Evolutionary conservation across 2,797 vertebrate species (phyloP).

Genomic region (Notoglanidium macrostoma): DNA sequence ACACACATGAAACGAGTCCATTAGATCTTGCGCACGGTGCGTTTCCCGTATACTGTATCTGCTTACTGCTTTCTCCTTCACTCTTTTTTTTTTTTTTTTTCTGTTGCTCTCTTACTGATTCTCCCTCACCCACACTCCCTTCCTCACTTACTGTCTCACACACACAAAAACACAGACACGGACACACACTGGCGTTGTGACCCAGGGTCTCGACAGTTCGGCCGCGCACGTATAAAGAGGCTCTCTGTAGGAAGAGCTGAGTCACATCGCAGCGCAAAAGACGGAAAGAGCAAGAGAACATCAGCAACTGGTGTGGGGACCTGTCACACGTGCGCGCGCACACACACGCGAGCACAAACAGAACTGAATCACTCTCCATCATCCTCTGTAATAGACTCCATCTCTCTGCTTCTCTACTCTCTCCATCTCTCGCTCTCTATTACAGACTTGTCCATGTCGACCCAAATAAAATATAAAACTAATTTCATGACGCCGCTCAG

Average conservation of each 20-base stretch:
- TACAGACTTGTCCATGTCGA: slow-evolving; percentile 7
- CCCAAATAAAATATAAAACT: slow-evolving; percentile 14
- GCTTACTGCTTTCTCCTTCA: neutral
- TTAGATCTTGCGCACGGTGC: neutral
- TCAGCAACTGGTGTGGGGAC: slow-evolving; percentile 73
- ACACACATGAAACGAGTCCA: neutral
- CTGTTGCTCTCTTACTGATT: slow-evolving; percentile 10
- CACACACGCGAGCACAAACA: slow-evolving; percentile 38
- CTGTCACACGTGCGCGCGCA: slow-evolving; percentile 56
- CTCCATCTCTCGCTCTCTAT: neutral
- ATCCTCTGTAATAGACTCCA: slow-evolving; percentile 50
- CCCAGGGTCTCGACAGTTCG: slow-evolving; percentile 68
- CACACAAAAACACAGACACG: slow-evolving; percentile 46
- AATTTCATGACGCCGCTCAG: slow-evolving; percentile 12
- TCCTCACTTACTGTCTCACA: slow-evolving; percentile 5
- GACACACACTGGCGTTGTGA: slow-evolving; percentile 59
- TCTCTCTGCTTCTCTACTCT: neutral
- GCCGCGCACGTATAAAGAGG: slow-evolving; percentile 71
- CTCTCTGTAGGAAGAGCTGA: slow-evolving; percentile 58
- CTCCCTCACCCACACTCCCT: slow-evolving; percentile 1
- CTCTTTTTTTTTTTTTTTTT: neutral
- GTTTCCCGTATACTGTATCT: slow-evolving; percentile 8
- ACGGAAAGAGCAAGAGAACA: slow-evolving; percentile 59
- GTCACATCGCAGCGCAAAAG: slow-evolving; percentile 39
- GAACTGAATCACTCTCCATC: slow-evolving; percentile 46